Evolutionary conservation across 2,113 vertebrate genomes (phyloP).

Genomic region (Oplegnathus fasciatus): DNA sequence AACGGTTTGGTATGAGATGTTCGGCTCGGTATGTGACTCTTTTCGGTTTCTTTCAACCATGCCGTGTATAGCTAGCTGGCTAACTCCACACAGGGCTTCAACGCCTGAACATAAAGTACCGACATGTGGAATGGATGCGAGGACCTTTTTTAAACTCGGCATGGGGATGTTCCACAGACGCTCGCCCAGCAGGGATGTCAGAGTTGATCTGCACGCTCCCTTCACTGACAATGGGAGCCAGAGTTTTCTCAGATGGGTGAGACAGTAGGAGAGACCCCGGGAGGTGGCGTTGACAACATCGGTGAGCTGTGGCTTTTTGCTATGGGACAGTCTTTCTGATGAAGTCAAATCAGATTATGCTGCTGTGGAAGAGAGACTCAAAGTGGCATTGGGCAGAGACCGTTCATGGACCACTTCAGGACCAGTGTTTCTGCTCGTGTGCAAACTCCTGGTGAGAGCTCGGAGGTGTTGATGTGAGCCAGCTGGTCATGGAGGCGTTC

Average conservation of each 20-base stretch:
- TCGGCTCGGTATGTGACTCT: neutral
- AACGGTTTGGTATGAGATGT: too few relatives aligned
- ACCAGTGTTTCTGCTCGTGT: too few relatives aligned
- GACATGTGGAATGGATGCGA: neutral
- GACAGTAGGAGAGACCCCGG: neutral
- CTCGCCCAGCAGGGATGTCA: slow-evolving; percentile 1
- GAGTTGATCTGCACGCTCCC: neutral
- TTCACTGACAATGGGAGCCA: neutral
- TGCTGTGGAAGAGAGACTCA: neutral
- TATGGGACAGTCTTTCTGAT: neutral
- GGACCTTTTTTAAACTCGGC: neutral
- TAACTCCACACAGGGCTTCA: neutral
- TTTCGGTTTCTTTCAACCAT: neutral
- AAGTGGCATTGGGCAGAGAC: neutral
- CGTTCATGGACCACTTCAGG: neutral
- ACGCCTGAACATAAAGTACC: neutral
- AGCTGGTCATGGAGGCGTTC: neutral
- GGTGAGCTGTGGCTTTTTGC: neutral
- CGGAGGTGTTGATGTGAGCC: neutral
- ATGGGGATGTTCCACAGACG: neutral
- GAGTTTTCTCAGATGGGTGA: slow-evolving; percentile 14
- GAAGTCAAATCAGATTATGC: neutral
- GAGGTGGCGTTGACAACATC: neutral
- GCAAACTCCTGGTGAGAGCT: too few relatives aligned
- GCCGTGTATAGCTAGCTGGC: too few relatives aligned